Base-by-base conservation (phyloP, 2,888 invertebrate species). In the Eristalis arbustorum region DNA sequence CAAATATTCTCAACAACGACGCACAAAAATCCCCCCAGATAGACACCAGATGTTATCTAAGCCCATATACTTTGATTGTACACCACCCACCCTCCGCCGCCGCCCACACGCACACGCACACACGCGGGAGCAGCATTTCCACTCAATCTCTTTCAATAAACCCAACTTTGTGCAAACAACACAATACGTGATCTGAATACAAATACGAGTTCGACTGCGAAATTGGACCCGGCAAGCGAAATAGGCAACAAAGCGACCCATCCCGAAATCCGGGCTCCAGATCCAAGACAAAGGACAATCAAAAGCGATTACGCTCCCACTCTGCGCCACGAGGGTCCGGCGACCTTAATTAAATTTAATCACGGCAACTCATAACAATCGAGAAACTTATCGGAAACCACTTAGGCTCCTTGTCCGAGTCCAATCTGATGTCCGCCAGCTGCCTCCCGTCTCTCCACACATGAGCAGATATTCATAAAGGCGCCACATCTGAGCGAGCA, bases 121-220 rank as follows among this genome's bases (percentile, higher is more conserved):
- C 34, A 31, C 5, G 37, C n/a, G n/a, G n/a, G n/a, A n/a, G n/a
- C n/a, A n/a, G n/a, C 11, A 18, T 49, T 61, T 61, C 37, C 37
- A 68, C 69, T 62, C 37, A 57, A 69, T 74, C 72, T 56, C 67
- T 67, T 67, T 63, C 59, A 72, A 66, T 72, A 67, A 71, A 77
- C 42, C 23, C 42, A 61, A 72, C 63, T 66, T 59, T 66, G 59
- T 42, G 57, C 63, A 66, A 78, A 78, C 57, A 72, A 72, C 40
- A 49, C 49, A 64, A 42, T 66, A 78, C 78, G 78, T 78, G 78
- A 66, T 72, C 57, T 71, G 71, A 71, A 64, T 78, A 59, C 56
- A 22, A 59, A 69, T 23, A 59, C 25, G 59, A 59, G 13, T 23
- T 13, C 23, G 25, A 23, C 25, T 13, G n/a, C 25, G 25, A 25